These are phyloP conservation scores for Stegostoma tigrinum DNA, from an alignment of 2,113 vertebrate species.

Conservation along the genomic window DNA sequence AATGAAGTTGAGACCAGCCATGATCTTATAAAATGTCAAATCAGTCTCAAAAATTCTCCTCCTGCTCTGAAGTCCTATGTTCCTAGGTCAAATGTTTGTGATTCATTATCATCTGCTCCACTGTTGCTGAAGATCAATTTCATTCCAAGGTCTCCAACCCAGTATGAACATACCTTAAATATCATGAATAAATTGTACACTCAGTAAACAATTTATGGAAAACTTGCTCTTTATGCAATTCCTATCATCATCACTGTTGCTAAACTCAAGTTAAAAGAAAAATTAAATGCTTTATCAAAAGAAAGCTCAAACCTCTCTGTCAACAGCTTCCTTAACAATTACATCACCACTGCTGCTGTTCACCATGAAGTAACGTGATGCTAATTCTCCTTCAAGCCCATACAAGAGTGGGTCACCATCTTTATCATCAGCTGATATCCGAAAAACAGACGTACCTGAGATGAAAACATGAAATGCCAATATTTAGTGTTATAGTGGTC, in stretches of 20 bases:
- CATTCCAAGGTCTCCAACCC: background rate
- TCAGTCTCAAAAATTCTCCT: too few species aligned
- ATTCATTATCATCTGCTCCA: background rate
- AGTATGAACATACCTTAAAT: background rate
- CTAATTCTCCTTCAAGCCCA: background rate
- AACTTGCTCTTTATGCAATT: background rate
- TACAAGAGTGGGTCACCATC: constrained; percentile 19
- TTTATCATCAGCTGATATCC: constrained; percentile 21
- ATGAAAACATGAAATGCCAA: background rate
- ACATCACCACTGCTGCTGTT: constrained; percentile 20
- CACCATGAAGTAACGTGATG: background rate
- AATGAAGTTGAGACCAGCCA: too few species aligned
- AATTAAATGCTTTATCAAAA: background rate
- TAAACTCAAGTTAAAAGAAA: background rate
- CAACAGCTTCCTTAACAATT: constrained; percentile 4
- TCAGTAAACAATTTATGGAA: background rate
- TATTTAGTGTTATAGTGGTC: background rate
- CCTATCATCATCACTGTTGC: background rate
- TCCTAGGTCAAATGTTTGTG: background rate
- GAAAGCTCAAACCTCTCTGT: background rate
- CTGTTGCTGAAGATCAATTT: background rate
- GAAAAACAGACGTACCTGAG: constrained; percentile 1
- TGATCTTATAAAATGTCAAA: too few species aligned
- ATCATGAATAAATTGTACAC: background rate
- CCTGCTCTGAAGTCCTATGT: too few species aligned